Base-by-base conservation (phyloP, 1,140 invertebrate species). In the Protaetia brevitarsis region DNA sequence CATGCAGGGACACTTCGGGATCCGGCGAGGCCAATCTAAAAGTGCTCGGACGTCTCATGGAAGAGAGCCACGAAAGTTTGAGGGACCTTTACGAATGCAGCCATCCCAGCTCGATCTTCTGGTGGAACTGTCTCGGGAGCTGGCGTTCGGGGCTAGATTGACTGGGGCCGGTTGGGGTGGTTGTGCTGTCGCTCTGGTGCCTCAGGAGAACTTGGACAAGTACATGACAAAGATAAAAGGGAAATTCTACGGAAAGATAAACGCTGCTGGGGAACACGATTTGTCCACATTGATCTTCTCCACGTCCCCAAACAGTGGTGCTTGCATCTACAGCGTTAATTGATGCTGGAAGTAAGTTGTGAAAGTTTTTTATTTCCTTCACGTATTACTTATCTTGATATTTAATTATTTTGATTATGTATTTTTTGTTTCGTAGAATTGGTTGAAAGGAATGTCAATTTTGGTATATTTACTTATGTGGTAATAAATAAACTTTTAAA, bases 131-230 rank as follows among this genome's bases (percentile, higher is more conserved):
- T 93, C 94, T n/a, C 78, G 85, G 62, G 77, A 86, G 56, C 82
- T 86, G 62, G 88, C 90, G 30, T 81, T 92, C 19, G 94, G 96
- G 29, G 90, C 93, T 6, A 85, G 97, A 67, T 81, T 99, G 29
- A 99, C 97, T 4, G 97, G 97, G 60, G 94, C 94, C 13, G 94
- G 94, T 19, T 98, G 97, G 97, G 97, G 97, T 19, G 97, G 97
- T 1, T 98, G 96, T 79, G 87, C 92, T 65, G 94, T 99, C 11
- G 93, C 95, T 19, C 81, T 99, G 68, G 84, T 86, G 58, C 84
- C 87, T 0, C 81, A 85, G 56, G 83, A 87, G 26, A 82, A 86
- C 51, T 85, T 90, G 1, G 78, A 85, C 2, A 74, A 84, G 51
- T 96, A 94, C 75, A 84, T 96, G 1, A 78, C 86, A 8, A 81